A percentile compares a stretch with the other conserved stretches of the same genome.
Conservation (phyloP, 2,113 vertebrate species). For the Sardina pilchardus region DNA sequence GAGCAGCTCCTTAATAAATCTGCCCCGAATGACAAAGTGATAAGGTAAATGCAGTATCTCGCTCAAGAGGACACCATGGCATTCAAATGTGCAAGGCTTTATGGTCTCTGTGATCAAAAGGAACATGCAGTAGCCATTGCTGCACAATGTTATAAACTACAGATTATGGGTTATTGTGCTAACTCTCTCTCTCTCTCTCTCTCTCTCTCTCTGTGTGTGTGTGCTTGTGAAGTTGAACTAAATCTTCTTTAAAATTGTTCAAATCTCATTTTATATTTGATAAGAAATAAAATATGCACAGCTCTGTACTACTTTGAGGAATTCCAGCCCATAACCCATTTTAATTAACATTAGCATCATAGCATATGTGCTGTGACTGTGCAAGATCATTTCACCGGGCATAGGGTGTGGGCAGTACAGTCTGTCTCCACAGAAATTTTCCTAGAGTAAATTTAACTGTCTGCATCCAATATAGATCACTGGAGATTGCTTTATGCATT, state of each 20-base stretch:
- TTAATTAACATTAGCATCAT: conserved; percentile 58
- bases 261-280: not conserved
- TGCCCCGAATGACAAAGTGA: conserved; percentile 37
- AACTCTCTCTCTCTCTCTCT: too few relatives aligned
- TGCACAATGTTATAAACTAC: not conserved
- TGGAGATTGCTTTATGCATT: conserved; percentile 79
- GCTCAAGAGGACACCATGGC: not conserved
- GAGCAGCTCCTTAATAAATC: conserved; percentile 44
- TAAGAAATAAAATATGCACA: not conserved
- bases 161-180: not conserved
- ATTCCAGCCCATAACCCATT: conserved; percentile 46
- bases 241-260: not conserved
- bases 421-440: conserved; percentile 69
- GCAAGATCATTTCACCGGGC: conserved; percentile 53
- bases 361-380: conserved; percentile 57
- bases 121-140: not conserved
- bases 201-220: too few relatives aligned
- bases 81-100: conserved; percentile 1
- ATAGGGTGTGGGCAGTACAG: conserved; percentile 47
- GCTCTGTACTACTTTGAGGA: conserved; percentile 38
- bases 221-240: not conserved
- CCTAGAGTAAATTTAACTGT: conserved; percentile 81
- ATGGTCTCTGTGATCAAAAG: not conserved
- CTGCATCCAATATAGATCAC: conserved; percentile 75
- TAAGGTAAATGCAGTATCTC: conserved; percentile 41